A percentile compares a stretch with the other conserved stretches of the same genome.
Conservation (phyloP, 2,113 vertebrate genomes). For the Serinus canaria region DNA sequence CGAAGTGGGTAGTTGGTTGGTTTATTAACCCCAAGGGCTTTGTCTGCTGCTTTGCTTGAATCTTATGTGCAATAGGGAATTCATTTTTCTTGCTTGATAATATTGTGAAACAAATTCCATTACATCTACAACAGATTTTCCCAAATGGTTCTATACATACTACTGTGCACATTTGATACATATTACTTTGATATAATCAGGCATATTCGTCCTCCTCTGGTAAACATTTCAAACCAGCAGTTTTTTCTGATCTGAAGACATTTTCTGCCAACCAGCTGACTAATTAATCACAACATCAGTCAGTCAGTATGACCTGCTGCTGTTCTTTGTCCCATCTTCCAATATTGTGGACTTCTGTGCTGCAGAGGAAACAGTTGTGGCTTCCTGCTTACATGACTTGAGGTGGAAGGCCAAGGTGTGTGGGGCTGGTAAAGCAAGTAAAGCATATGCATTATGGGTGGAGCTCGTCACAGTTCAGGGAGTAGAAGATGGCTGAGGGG, state of each 20-base stretch:
- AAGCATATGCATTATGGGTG: not conserved
- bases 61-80: not conserved
- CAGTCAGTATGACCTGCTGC: not conserved
- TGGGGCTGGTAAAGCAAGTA: not conserved
- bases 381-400: not conserved
- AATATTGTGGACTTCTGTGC: not conserved
- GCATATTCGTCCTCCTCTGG: not conserved
- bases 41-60: not conserved
- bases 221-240: not conserved
- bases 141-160: not conserved
- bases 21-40: not conserved
- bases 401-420: not conserved
- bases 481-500: not conserved
- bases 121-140: not conserved
- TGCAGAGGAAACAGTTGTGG: not conserved
- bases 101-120: not conserved
- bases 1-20: fast-evolving
- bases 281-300: not conserved
- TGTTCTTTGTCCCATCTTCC: not conserved
- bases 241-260: not conserved
- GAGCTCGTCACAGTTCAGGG: not conserved
- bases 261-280: not conserved
- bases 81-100: not conserved
- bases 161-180: not conserved
- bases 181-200: not conserved